Percentiles rank a stretch among this genome's conserved stretches.
Evolutionary conservation across 30 jellyfish, hydroid and myxozoan genomes (phyloP).

Genomic region (Aurelia aurita): DNA sequence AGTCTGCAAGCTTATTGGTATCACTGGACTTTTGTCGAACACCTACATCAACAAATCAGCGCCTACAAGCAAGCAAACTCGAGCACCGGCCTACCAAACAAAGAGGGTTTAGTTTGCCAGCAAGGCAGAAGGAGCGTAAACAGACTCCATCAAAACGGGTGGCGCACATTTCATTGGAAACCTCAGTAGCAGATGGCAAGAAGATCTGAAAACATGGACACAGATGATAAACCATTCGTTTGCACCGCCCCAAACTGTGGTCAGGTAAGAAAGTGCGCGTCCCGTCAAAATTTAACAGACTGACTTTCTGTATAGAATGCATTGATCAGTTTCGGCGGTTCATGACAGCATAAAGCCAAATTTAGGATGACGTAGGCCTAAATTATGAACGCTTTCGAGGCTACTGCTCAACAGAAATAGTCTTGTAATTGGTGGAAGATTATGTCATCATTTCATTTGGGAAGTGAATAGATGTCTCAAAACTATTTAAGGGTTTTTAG

Average conservation of each 20-base stretch:
- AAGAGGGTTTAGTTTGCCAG: too few relatives aligned
- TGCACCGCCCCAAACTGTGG: conserved; percentile 76
- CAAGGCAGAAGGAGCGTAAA: too few relatives aligned
- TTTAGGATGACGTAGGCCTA: conserved; percentile 78
- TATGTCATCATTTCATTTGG: conserved; percentile 60
- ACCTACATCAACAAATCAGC: too few relatives aligned
- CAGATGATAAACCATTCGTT: conserved; percentile 75
- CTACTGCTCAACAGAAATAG: conserved; percentile 2
- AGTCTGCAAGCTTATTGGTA: too few relatives aligned
- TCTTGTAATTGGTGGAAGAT: conserved; percentile 49
- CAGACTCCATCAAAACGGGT: too few relatives aligned
- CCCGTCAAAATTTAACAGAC: background rate
- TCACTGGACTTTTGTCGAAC: too few relatives aligned
- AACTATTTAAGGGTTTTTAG: background rate
- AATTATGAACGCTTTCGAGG: conserved; percentile 59
- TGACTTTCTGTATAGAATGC: too few relatives aligned
- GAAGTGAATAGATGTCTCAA: background rate
- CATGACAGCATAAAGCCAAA: background rate
- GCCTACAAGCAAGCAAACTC: too few relatives aligned
- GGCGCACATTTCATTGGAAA: too few relatives aligned
- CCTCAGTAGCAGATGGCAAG: too few relatives aligned
- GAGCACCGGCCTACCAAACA: too few relatives aligned
- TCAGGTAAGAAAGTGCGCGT: conserved; percentile 44
- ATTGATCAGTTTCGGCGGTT: background rate
- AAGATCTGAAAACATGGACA: conserved; percentile 32